Percentiles rank a stretch among this genome's conserved stretches.
Evolutionary conservation across 1,140 invertebrate species (phyloP).

Genomic region (Wiebesia pumilae): DNA sequence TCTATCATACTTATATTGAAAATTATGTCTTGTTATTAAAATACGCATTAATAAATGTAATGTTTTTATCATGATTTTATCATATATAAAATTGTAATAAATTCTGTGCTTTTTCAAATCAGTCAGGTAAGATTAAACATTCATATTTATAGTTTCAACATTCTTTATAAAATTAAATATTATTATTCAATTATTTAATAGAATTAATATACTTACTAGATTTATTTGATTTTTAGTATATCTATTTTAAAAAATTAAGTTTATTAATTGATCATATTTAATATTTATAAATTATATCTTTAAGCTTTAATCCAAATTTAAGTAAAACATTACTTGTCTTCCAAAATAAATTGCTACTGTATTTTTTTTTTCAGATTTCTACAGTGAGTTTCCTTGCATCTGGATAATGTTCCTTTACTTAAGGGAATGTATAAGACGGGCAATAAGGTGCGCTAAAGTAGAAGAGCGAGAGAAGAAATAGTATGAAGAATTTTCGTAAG

Average conservation of each 20-base stretch:
- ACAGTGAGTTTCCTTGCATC: not conserved
- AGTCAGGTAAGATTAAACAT: no score
- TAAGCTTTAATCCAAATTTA: not conserved
- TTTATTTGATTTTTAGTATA: not conserved
- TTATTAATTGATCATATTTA: not conserved
- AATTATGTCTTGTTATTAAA: no score
- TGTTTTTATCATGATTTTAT: no score
- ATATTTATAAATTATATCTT: not conserved
- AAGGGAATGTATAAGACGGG: not conserved
- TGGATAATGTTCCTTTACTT: slow-evolving; percentile 29
- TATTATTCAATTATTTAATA: no score
- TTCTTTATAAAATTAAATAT: no score
- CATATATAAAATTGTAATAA: no score
- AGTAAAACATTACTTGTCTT: not conserved
- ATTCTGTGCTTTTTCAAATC: no score
- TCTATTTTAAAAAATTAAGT: not conserved
- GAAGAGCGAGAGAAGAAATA: slow-evolving; percentile 29
- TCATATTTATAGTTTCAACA: no score
- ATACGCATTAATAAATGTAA: no score
- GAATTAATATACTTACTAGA: no score
- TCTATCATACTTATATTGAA: no score
- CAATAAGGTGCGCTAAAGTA: slow-evolving; percentile 27
- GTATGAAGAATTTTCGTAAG: not conserved
- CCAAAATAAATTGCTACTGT: slow-evolving; percentile 19
- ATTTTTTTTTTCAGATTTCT: not conserved